Evolutionary conservation across 1,140 invertebrate species (phyloP), one percentile per base, ranked within the genome.

Genomic region (Megalonaias nervosa): DNA sequence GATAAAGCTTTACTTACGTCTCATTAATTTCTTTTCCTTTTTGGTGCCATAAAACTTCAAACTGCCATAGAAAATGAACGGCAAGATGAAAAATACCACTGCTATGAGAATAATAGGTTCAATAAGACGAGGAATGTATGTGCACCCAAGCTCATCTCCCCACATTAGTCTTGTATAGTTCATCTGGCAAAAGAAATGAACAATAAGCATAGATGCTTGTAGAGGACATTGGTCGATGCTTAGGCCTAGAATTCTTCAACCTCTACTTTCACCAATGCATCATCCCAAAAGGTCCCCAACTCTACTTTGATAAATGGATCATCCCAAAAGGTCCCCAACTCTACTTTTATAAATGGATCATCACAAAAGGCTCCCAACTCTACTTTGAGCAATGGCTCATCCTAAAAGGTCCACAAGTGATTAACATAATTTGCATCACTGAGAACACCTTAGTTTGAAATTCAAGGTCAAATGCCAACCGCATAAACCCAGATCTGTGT

Each of bases 151-250:
- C n/a, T 64, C 23, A 5, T 69, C 62, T 31, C 71, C 73, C 80
- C 80, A 81, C 55, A 59, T 77, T 61, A 81, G 26, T n/a, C 80
- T 70, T 21, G 75, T 78, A 71, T 78, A 81, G 59, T 81, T 81
- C 80, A 81, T 81, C 80, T 81, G 68, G 19, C 71, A 66, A 61
- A 19, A 58, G 21, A 56, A 67, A 23, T 17, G 56, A 31, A 67
- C 15, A 26, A 19, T 58, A 78, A 38, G 12, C 55, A 16, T n/a
- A 5, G 15, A 66, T 21, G 70, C 14, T 17, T 31, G 21, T 58
- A 21, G 0, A 38, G 11, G 17, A 74, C 60, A 58, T n/a, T 21
- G 66, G 57, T 23, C 31, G 57, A 19, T 17, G 59, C 11, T 74
- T 66, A 66, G 65, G 16, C 1, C 26, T 55, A 5, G 31, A 74